Percentiles rank a stretch among this genome's conserved stretches.
Conservation (phyloP, 2,797 vertebrate genomes). For the Sebastes hubbsi region DNA sequence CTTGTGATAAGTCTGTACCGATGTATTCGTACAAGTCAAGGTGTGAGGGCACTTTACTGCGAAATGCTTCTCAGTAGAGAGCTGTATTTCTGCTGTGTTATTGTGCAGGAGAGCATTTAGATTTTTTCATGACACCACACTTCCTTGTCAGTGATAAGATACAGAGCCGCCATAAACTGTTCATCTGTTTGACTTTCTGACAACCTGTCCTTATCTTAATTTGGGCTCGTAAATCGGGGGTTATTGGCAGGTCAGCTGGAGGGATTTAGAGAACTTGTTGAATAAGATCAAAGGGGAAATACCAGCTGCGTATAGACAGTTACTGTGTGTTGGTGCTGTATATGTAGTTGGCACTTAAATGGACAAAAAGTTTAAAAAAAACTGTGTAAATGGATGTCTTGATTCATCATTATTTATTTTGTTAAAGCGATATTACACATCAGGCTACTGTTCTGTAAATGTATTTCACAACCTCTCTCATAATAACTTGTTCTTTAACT, state of each 20-base stretch:
- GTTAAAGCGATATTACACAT: neutral
- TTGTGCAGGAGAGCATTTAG: neutral
- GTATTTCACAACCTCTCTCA: neutral
- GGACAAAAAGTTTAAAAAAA: neutral
- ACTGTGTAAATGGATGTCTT: neutral
- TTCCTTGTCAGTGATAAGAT: conserved; percentile 70
- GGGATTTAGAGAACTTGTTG: conserved; percentile 4
- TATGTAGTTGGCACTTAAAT: neutral
- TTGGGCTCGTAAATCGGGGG: conserved; percentile 57
- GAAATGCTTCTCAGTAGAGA: neutral
- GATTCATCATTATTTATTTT: neutral
- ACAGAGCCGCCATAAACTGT: conserved; percentile 38
- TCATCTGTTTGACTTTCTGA: conserved; percentile 69
- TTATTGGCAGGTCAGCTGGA: conserved; percentile 52
- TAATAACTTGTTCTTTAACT: neutral
- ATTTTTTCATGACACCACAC: conserved; percentile 58
- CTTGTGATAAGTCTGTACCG: conserved; percentile 9
- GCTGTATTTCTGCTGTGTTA: conserved; percentile 1
- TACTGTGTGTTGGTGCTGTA: neutral
- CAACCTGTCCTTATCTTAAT: conserved; percentile 75
- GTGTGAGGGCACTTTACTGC: neutral
- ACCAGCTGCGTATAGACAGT: neutral
- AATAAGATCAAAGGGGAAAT: conserved; percentile 25
- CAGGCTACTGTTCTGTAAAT: neutral
- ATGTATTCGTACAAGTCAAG: conserved; percentile 15